These are phyloP conservation scores for Gymnopithys bicolor DNA, from an alignment of 2,797 vertebrate genomes.

Conservation along the genomic window DNA sequence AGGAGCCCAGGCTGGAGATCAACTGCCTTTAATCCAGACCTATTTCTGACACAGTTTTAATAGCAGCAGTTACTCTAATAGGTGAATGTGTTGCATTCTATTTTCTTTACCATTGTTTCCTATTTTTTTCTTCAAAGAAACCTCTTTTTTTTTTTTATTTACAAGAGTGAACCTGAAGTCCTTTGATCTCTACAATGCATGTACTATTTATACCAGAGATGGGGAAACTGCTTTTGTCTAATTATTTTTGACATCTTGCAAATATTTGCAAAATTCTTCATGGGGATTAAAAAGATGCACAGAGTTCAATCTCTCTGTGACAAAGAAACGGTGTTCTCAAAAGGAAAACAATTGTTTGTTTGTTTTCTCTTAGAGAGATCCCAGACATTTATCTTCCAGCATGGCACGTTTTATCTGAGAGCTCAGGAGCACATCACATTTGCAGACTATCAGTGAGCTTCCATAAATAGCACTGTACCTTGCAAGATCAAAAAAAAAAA, in stretches of 20 bases:
- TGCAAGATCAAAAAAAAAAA: neutral
- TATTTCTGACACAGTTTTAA: conserved; percentile 52
- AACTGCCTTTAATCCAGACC: conserved; percentile 25
- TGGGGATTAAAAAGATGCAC: conserved; percentile 57
- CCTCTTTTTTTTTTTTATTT: conserved; percentile 17
- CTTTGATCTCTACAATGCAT: conserved; percentile 74
- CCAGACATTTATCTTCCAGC: conserved; percentile 47
- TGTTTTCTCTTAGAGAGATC: conserved; percentile 50
- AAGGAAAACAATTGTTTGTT: conserved; percentile 58
- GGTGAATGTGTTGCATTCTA: neutral
- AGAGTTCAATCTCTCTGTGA: conserved; percentile 56
- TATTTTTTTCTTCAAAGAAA: conserved; percentile 54
- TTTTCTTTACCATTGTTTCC: conserved; percentile 20
- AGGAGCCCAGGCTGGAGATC: neutral
- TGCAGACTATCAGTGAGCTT: conserved; percentile 18
- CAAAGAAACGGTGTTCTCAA: conserved; percentile 55
- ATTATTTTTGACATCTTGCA: conserved; percentile 79
- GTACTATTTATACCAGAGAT: conserved; percentile 41
- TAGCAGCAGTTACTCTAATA: conserved; percentile 1
- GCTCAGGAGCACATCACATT: neutral
- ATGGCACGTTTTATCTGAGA: conserved; percentile 8
- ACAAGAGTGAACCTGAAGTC: conserved; percentile 43
- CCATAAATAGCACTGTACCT: conserved; percentile 33
- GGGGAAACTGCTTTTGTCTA: conserved; percentile 71
- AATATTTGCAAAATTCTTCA: conserved; percentile 78